Conservation (phyloP, 2,113 vertebrate genomes). For the Calyptomena viridis region DNA sequence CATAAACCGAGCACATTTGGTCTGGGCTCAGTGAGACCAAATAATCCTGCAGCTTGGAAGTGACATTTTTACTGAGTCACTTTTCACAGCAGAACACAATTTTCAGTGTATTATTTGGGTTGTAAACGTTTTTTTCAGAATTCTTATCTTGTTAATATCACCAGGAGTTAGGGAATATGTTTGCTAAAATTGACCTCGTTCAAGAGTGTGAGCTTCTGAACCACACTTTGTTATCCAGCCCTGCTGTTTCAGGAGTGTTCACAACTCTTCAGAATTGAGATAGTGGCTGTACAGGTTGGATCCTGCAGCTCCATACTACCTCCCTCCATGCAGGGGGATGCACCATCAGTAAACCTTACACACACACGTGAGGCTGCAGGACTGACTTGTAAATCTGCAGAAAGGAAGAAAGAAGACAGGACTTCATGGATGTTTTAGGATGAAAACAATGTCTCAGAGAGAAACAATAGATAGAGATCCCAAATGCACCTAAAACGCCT, state of each 20-base stretch:
- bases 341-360: not conserved
- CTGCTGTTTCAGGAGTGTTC: not conserved
- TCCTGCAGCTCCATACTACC: not conserved
- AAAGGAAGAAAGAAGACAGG: not conserved
- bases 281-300: not conserved
- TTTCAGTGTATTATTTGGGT: not conserved
- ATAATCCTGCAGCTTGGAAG: not conserved
- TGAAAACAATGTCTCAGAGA: not conserved
- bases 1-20: not conserved
- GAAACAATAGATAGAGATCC: not conserved
- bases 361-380: not conserved
- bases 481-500: not conserved
- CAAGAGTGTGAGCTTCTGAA: not conserved
- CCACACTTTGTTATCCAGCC: not conserved
- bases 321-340: not conserved
- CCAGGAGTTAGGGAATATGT: not conserved
- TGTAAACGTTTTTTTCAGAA: not conserved
- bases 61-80: not conserved
- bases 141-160: not conserved
- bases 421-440: not conserved
- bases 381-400: not conserved
- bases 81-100: not conserved
- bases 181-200: not conserved
- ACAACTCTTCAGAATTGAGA: not conserved
- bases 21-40: not conserved